Evolutionary conservation across 2,888 invertebrate genomes (phyloP), one percentile per base, ranked within the genome.

Genomic region (Brenthis hecate): DNA sequence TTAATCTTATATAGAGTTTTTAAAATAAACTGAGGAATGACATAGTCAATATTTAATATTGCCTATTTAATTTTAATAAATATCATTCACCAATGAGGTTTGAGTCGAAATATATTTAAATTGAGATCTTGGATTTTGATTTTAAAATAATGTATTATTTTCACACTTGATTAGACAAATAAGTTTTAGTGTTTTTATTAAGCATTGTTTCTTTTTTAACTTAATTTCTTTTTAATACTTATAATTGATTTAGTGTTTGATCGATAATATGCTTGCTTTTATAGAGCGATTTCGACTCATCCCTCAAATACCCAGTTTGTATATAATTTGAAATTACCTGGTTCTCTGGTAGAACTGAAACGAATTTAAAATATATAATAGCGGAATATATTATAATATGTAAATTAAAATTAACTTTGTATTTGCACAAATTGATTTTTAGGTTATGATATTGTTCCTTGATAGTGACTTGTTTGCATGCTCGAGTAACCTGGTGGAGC

Each of bases 361-460:
- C 65, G 62, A 72, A 70, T 72, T 65, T 67, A 65, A 70, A 28
- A 66, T 53, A 54, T 54, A 16, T 48, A 60, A 48, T 66, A 54
- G 43, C 43, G 53, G 19, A 53, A 32, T 36, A 32, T 53, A 47
- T 54, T 53, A 47, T 54, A 54, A 53, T 66, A 53, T 51, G 50
- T 51, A 11, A 43, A 16, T 53, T 16, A n/a, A 53, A 8, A 53
- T 53, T 53, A 53, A 16, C 51, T 54, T 53, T 71, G 65, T 73
- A 61, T 70, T 64, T 73, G 73, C 73, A 72, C 74, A 74, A 74
- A 71, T 65, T 53, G 23, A 57, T 68, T 66, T 19, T 61, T 69
- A 64, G 60, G 60, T 65, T 67, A 47, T 57, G 57, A 64, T 61
- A 65, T 63, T 63, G 71, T 71, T 71, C 66, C 69, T 69, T 57